phyloP scores from a whole-genome alignment of 2,888 invertebrate genomes.

The Macrophya annulata region DNA sequence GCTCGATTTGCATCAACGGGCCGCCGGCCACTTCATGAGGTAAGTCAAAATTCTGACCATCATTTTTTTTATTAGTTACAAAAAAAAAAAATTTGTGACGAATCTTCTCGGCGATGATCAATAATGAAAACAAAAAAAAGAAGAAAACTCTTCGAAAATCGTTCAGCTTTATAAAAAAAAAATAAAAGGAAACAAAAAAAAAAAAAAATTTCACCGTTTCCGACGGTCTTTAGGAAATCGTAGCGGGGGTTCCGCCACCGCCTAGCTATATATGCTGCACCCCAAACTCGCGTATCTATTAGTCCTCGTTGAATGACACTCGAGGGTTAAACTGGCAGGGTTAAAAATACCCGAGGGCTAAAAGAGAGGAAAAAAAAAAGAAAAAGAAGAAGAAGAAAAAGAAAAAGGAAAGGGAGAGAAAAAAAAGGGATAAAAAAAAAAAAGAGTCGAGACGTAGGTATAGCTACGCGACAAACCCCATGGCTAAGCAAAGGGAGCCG shows the following conservation, averaged over 20 bases:
- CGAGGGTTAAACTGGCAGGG: constrained; percentile 67
- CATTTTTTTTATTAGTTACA: no score
- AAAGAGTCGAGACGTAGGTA: constrained; percentile 1
- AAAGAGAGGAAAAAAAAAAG: constrained; percentile 69
- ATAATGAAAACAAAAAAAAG: constrained; percentile 59
- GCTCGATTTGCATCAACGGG: constrained; percentile 88
- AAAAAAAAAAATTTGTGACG: neutral
- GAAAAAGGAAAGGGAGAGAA: neutral
- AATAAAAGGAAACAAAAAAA: neutral
- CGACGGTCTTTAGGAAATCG: constrained; percentile 40
- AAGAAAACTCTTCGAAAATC: constrained; percentile 32
- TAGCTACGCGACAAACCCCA: constrained; percentile 17
- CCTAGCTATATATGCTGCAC: neutral
- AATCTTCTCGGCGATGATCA: constrained; percentile 28
- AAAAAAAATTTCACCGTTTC: neutral
- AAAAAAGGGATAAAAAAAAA: neutral
- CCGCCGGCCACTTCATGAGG: constrained; percentile 91
- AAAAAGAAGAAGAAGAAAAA: constrained; percentile 53
- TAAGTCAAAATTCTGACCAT: constrained; percentile 66
- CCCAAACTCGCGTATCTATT: constrained; percentile 71
- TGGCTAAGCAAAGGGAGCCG: constrained; percentile 13
- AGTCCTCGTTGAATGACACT: constrained; percentile 77
- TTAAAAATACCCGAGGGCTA: constrained; percentile 64
- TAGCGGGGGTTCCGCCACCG: constrained; percentile 8
- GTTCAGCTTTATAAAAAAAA: neutral